Evolutionary conservation across 2,888 invertebrate species (phyloP).

Genomic region (Callimorpha dominula): DNA sequence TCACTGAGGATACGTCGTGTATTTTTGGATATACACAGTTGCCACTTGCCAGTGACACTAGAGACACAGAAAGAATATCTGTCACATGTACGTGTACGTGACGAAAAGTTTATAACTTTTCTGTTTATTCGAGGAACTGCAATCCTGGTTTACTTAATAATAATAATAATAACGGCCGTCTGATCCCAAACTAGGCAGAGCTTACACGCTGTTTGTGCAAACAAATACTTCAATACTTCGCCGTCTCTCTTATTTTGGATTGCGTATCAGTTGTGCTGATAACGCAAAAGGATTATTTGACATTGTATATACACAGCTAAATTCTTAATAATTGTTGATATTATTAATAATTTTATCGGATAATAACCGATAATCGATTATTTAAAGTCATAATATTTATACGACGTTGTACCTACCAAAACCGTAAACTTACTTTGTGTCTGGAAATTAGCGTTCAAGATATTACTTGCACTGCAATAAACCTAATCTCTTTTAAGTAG

Average conservation of each 20-base stretch:
- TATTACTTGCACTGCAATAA: no score
- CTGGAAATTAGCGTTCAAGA: neutral
- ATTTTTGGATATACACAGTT: constrained; percentile 67
- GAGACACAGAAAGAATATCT: constrained; percentile 43
- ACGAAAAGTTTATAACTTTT: constrained; percentile 1
- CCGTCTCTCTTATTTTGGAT: neutral
- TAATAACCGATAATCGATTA: neutral
- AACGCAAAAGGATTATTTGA: neutral
- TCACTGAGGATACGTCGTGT: constrained; percentile 40
- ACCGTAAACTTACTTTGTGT: neutral
- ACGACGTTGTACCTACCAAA: neutral
- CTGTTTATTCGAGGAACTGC: neutral
- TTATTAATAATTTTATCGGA: neutral
- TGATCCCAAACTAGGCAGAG: no score
- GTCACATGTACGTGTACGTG: constrained; percentile 15
- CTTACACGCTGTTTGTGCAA: neutral
- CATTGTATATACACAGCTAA: no score
- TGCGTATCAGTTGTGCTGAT: neutral
- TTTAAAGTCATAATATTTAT: neutral
- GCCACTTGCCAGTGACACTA: constrained; percentile 50
- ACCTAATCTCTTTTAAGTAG: no score
- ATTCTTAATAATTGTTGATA: no score
- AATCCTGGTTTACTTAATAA: neutral
- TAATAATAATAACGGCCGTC: no score
- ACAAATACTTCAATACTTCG: neutral